Conservation (phyloP, 2,113 vertebrate genomes). For the Colius striatus region DNA sequence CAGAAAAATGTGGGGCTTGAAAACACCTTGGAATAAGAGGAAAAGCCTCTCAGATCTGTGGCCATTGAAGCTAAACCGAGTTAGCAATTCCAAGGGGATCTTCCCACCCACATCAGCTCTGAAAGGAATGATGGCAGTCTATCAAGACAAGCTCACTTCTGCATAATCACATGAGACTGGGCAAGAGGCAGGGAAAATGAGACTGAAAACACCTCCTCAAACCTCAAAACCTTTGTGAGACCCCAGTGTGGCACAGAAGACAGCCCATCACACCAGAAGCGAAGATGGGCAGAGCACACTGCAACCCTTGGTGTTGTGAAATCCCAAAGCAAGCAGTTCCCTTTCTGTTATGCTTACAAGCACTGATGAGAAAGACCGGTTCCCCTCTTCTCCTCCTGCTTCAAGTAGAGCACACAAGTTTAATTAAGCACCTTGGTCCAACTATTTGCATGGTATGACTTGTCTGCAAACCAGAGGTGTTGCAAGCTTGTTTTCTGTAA, state of each 20-base stretch:
- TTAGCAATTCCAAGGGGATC: neutral
- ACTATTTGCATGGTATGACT: neutral
- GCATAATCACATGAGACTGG: accelerated
- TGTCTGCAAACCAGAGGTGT: neutral
- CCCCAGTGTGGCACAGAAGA: neutral
- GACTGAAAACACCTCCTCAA: accelerated
- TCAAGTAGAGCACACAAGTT: neutral
- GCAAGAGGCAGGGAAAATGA: neutral
- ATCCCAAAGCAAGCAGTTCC: neutral
- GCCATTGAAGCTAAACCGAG: neutral
- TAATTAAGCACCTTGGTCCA: neutral
- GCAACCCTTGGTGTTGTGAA: neutral
- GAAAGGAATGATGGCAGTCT: neutral
- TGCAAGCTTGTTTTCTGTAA: neutral
- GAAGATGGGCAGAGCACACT: neutral
- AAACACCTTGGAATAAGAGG: neutral
- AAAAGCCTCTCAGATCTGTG: neutral
- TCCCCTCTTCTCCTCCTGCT: neutral
- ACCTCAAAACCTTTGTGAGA: neutral
- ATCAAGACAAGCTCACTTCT: neutral
- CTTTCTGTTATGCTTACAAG: neutral
- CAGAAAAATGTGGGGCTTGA: neutral
- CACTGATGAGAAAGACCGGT: neutral
- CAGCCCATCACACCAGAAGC: neutral
- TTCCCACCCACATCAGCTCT: neutral